phyloP scores from a whole-genome alignment of 2,113 vertebrate species.

The Hippocampus guttulatus region DNA sequence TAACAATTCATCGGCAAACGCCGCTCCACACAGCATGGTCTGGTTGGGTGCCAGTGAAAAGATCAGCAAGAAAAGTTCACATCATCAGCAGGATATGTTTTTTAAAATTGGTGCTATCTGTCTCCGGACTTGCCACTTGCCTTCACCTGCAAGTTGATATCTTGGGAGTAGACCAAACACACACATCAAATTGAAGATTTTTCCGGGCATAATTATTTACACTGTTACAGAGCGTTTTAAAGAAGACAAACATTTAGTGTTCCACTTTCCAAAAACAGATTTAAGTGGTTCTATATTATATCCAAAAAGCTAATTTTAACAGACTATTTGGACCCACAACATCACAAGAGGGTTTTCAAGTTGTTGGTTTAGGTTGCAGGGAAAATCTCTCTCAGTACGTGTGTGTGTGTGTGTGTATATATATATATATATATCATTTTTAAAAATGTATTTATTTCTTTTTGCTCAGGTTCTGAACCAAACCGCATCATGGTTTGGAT shows the following conservation, averaged over 20 bases:
- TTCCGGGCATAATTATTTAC: background rate
- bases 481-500: no score
- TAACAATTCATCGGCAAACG: slow-evolving; percentile 9
- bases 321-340: background rate
- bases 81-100: slow-evolving; percentile 4
- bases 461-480: no score
- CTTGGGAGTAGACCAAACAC: background rate
- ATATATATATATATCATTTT: no score
- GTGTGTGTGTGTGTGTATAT: no score
- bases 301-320: background rate
- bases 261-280: background rate
- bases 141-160: background rate
- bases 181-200: background rate
- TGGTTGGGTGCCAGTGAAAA: slow-evolving; percentile 7
- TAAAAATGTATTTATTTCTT: no score
- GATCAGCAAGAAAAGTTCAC: slow-evolving; percentile 7
- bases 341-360: no score
- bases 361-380: no score
- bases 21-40: background rate
- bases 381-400: no score
- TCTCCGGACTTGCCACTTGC: background rate
- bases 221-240: background rate
- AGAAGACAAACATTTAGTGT: background rate
- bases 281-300: no score
- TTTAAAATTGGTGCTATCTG: slow-evolving; percentile 7